Conservation (phyloP, 2,888 invertebrate species). For the Drosophila picticornis region DNA sequence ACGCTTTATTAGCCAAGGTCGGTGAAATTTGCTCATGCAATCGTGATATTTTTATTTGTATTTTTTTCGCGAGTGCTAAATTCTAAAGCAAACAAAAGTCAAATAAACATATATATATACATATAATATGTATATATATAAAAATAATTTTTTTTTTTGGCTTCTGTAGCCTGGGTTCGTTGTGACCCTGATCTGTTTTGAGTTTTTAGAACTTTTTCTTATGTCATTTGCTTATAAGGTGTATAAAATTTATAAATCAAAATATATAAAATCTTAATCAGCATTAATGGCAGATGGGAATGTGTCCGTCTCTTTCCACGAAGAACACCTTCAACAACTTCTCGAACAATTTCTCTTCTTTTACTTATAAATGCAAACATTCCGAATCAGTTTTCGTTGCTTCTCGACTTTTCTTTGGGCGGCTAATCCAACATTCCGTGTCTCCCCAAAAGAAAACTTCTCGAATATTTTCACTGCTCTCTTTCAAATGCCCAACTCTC, state of each 20-base stretch:
- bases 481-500: slow-evolving; percentile 12
- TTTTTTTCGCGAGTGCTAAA: slow-evolving; percentile 39
- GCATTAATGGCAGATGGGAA: background rate
- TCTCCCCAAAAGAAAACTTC: slow-evolving; percentile 2
- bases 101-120: background rate
- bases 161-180: background rate
- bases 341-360: background rate
- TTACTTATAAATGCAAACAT: background rate
- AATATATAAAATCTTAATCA: background rate
- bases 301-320: background rate
- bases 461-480: slow-evolving; percentile 4
- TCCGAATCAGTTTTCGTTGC: background rate
- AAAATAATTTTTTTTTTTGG: no score
- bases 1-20: slow-evolving; percentile 74
- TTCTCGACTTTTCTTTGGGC: slow-evolving; percentile 4
- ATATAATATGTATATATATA: background rate
- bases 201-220: slow-evolving; percentile 44
- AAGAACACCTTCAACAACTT: background rate
- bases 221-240: background rate
- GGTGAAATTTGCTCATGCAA: slow-evolving; percentile 40
- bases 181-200: slow-evolving; percentile 49
- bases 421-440: background rate
- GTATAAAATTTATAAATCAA: background rate
- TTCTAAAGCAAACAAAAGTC: slow-evolving; percentile 40
- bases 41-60: slow-evolving; percentile 6